Percentiles rank a stretch among this genome's conserved stretches.
These are phyloP conservation scores for Ispidina picta DNA, from an alignment of 2,797 vertebrate species.

Conservation along the genomic window DNA sequence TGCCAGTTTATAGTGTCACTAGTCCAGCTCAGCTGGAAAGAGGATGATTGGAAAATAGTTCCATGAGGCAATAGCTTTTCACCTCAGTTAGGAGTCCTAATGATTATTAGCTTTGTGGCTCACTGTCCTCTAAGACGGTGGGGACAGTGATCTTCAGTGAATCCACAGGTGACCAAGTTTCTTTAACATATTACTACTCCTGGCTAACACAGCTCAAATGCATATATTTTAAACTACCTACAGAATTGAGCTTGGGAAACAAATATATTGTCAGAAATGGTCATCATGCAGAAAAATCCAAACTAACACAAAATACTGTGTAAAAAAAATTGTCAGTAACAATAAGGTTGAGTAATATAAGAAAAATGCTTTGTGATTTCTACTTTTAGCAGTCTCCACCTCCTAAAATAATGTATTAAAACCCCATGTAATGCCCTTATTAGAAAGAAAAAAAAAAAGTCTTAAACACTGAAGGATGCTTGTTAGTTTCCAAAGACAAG, in stretches of 20 bases:
- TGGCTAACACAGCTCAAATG: background rate
- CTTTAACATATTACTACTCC: background rate
- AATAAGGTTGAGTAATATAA: background rate
- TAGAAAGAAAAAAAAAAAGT: background rate
- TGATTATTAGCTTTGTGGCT: conserved; percentile 62
- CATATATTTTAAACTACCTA: background rate
- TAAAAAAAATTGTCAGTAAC: background rate
- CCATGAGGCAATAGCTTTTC: conserved; percentile 77
- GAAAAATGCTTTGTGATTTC: background rate
- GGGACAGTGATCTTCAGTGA: conserved; percentile 7
- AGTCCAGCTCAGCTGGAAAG: conserved; percentile 76
- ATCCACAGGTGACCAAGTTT: conserved; percentile 2
- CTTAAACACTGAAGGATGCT: background rate
- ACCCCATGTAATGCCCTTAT: background rate
- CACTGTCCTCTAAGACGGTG: conserved; percentile 34
- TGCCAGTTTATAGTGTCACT: conserved; percentile 78
- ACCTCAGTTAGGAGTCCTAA: conserved; percentile 75
- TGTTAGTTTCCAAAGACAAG: background rate
- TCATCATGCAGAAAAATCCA: background rate
- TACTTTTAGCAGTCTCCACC: background rate
- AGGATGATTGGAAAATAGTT: conserved; percentile 77
- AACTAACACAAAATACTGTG: background rate
- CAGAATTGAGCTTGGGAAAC: background rate
- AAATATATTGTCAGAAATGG: background rate
- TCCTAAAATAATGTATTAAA: background rate